These are phyloP conservation scores for Cyphomyrus plagiostoma DNA, from an alignment of 2,113 vertebrate species.

Conservation along the genomic window DNA sequence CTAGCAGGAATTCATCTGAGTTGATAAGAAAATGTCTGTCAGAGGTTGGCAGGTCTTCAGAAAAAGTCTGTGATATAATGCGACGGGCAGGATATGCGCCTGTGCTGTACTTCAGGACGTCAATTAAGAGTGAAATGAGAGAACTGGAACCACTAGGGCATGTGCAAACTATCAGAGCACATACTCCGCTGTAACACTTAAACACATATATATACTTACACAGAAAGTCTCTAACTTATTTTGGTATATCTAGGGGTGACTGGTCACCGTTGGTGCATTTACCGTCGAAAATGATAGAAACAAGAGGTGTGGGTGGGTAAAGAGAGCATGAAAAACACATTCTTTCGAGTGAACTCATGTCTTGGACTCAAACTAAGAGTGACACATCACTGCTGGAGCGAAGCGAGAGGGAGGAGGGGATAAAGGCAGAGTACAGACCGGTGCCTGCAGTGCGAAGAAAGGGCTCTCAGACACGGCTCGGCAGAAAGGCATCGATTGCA, in stretches of 20 bases:
- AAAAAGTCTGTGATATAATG: neutral
- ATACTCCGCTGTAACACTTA: neutral
- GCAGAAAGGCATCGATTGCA: neutral
- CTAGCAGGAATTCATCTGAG: neutral
- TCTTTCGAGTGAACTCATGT: slow-evolving; percentile 65
- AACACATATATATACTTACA: neutral
- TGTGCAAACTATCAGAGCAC: neutral
- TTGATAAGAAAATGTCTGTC: neutral
- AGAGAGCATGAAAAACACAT: slow-evolving; percentile 56
- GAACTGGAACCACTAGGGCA: neutral
- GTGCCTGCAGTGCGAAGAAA: slow-evolving; percentile 23
- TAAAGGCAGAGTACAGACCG: slow-evolving; percentile 27
- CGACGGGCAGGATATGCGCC: neutral
- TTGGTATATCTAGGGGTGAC: neutral
- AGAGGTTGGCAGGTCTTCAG: neutral
- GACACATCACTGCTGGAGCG: slow-evolving; percentile 52
- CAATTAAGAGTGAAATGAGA: neutral
- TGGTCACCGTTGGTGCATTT: neutral
- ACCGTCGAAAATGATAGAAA: neutral
- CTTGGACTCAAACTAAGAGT: slow-evolving; percentile 59
- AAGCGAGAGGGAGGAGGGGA: neutral
- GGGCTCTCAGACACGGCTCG: slow-evolving; percentile 20
- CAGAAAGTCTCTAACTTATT: neutral
- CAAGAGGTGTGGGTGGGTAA: slow-evolving; percentile 40
- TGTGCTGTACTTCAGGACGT: neutral